A percentile compares a stretch with the other conserved stretches of the same genome.
phyloP scores from a whole-genome alignment of 1,140 invertebrate genomes.

The Drosophila pandora region DNA sequence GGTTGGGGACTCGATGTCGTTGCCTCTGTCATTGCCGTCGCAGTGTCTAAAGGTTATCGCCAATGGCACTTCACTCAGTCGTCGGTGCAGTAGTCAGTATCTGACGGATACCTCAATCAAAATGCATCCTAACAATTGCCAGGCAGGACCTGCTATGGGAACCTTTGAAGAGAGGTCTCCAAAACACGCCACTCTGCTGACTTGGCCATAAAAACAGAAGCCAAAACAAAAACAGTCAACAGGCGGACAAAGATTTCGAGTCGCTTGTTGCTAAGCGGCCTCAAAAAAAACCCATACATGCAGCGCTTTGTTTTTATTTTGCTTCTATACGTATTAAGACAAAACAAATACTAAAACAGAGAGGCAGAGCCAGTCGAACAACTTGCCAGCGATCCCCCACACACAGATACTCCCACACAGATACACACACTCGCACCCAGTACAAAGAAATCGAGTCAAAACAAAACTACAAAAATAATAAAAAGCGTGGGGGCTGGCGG shows the following conservation, averaged over 20 bases:
- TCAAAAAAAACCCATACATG: conserved; percentile 60
- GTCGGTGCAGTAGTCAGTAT: not conserved
- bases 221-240: conserved; percentile 59
- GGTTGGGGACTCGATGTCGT: conserved; percentile 6
- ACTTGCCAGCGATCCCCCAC: conserved; percentile 45
- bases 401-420: not conserved
- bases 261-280: conserved; percentile 63
- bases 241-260: conserved; percentile 42
- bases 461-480: conserved; percentile 75
- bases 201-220: conserved; percentile 67
- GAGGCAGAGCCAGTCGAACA: conserved; percentile 56
- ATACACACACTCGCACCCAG: conserved; percentile 19
- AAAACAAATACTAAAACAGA: conserved; percentile 6
- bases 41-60: conserved; percentile 60
- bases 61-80: conserved; percentile 16
- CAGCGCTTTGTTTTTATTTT: conserved; percentile 61
- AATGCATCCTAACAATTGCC: not conserved
- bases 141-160: not conserved
- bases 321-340: conserved; percentile 20
- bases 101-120: conserved; percentile 6
- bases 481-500: not conserved
- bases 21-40: conserved; percentile 22
- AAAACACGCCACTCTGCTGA: conserved; percentile 62
- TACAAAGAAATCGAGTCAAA: conserved; percentile 62
- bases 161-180: not conserved